Evolutionary conservation across 1,140 invertebrate species (phyloP), one percentile per base, ranked within the genome.

Genomic region (Cepaea nemoralis): DNA sequence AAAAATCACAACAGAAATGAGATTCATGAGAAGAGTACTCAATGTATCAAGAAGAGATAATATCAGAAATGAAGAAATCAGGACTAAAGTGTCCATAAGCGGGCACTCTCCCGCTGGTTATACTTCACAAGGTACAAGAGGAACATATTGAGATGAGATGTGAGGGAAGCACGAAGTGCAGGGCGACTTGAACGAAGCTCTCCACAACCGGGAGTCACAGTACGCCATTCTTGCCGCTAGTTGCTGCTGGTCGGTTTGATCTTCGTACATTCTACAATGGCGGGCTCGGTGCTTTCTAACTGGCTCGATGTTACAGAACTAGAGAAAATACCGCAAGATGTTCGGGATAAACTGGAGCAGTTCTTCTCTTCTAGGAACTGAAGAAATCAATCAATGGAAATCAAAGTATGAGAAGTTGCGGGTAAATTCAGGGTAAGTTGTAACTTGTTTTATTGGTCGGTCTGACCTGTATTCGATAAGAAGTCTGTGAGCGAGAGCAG

Each of bases 381-480:
- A 39, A 39, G 79, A 86, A 80, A 50, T 84, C 35, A 83, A 86
- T 45, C 82, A 85, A 19, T 48, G 80, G 16, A 87, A 83, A 75
- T 77, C 79, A 14, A 86, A 85, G 66, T 84, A 85, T 79, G 87
- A 88, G 77, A 83, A 83, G 55, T 85, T 88, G 12, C 82, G 83
- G 55, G 86, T 88, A 27, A 84, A 87, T 83, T 87, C 87, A 74
- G 87, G 87, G 87, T 85, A 81, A 45, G 63, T 55, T 55, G 8
- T 45, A n/a, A n/a, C 42, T 10, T 10, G 42, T 55, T 2, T 55
- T 2, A 55, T 14, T 24, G 22, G 1, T 55, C 50, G 22, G 2
- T 55, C 42, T 45, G 5, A 55, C 50, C 22, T 2, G 19, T 55
- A 10, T 55, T 55, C 22, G 50, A 8, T 22, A 14, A 14, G 8